These are phyloP conservation scores for Zygothrica quintamaculata DNA, from an alignment of 2,888 invertebrate genomes.

Conservation along the genomic window DNA sequence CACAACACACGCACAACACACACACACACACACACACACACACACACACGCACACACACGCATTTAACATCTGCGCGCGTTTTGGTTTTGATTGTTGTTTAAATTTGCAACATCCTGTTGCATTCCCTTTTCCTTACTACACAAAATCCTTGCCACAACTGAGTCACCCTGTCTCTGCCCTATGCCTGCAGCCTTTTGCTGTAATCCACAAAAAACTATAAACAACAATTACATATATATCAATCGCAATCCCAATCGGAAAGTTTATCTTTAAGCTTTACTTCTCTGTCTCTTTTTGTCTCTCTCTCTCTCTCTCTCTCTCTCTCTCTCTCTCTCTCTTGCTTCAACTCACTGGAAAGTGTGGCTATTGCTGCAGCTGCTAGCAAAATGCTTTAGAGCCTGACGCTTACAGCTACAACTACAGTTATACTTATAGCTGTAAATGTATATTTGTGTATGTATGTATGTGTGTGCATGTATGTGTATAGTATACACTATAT, in stretches of 20 bases:
- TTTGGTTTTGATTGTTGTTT: slow-evolving; percentile 22
- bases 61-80: slow-evolving; percentile 57
- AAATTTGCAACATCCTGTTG: slow-evolving; percentile 76
- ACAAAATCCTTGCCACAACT: slow-evolving; percentile 23
- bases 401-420: not conserved
- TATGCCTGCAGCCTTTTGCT: not conserved
- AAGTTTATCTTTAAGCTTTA: not conserved
- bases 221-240: slow-evolving; percentile 12
- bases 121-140: slow-evolving; percentile 34
- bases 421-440: not conserved
- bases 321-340: too few relatives aligned
- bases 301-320: too few relatives aligned
- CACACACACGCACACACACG: too few relatives aligned
- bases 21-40: too few relatives aligned
- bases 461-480: too few relatives aligned
- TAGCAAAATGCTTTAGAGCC: slow-evolving; percentile 30
- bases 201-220: slow-evolving; percentile 17
- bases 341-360: too few relatives aligned
- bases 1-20: not conserved
- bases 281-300: too few relatives aligned
- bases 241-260: slow-evolving; percentile 3
- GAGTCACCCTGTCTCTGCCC: slow-evolving; percentile 23
- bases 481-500: not conserved
- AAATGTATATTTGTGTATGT: too few relatives aligned
- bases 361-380: slow-evolving; percentile 51